Evolutionary conservation across 2,797 vertebrate species (phyloP).

Genomic region (Mus spretus): DNA sequence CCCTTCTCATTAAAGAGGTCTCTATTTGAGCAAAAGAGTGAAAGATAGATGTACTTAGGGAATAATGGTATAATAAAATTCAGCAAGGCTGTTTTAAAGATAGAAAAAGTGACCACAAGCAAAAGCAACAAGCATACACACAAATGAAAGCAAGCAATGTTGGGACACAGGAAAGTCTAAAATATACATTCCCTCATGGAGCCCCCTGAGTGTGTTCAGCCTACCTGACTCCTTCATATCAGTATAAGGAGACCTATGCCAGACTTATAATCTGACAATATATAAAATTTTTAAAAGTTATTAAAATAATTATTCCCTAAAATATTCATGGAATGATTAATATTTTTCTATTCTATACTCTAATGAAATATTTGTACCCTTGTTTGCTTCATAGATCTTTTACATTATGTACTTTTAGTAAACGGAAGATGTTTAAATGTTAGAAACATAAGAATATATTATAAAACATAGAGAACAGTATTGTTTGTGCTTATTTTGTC

Average conservation of each 20-base stretch:
- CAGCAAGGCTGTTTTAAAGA: neutral
- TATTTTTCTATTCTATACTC: neutral
- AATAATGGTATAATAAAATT: neutral
- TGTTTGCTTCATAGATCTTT: neutral
- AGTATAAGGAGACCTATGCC: neutral
- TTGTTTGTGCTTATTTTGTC: neutral
- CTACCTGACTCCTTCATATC: neutral
- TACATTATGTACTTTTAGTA: neutral
- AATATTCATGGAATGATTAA: too few species aligned
- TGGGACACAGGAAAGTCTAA: neutral
- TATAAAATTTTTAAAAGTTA: neutral
- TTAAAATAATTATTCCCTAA: neutral
- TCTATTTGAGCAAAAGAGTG: neutral
- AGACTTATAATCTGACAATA: neutral
- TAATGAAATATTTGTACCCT: neutral
- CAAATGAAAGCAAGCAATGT: neutral
- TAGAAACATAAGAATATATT: neutral
- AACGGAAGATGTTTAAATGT: neutral
- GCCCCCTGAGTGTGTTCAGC: neutral
- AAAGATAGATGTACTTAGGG: neutral
- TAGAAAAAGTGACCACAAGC: rapidly evolving
- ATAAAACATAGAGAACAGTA: neutral
- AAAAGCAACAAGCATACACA: too few species aligned
- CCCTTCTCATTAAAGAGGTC: neutral
- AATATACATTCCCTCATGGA: neutral